Evolutionary conservation across 2,797 vertebrate species (phyloP).

Genomic region (Todus mexicanus): DNA sequence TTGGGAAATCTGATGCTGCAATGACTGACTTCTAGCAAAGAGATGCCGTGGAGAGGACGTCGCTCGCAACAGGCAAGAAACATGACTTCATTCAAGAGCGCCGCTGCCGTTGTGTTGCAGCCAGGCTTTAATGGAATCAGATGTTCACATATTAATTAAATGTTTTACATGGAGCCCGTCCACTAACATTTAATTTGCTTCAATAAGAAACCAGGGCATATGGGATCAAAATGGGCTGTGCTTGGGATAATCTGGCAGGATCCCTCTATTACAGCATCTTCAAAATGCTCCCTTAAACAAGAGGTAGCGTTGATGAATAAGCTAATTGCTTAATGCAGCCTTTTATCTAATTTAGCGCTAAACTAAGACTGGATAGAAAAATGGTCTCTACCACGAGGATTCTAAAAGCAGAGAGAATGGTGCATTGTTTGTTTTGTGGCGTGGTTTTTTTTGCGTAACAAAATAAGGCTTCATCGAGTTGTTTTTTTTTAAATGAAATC

Average conservation of each 20-base stretch:
- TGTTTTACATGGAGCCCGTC: conserved; percentile 63
- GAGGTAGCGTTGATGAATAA: background rate
- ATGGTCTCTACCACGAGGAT: background rate
- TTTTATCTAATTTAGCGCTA: background rate
- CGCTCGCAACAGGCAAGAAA: background rate
- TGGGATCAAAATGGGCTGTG: background rate
- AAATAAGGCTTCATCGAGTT: background rate
- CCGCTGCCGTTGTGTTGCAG: conserved; percentile 11
- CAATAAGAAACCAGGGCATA: background rate
- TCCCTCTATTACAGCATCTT: background rate
- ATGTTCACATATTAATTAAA: conserved; percentile 67
- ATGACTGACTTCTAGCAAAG: background rate
- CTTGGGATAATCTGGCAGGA: background rate
- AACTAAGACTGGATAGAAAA: background rate
- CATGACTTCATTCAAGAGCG: background rate
- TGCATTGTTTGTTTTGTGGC: background rate
- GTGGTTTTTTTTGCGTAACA: no score
- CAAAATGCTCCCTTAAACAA: background rate
- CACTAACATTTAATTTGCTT: conserved; percentile 73
- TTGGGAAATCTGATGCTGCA: background rate
- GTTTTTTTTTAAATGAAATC: background rate
- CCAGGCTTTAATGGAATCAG: conserved; percentile 71
- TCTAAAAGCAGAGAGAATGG: background rate
- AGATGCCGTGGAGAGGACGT: background rate
- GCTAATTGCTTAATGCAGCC: background rate